These are phyloP conservation scores for Oriolus oriolus DNA, from an alignment of 2,113 vertebrate species.

Conservation along the genomic window DNA sequence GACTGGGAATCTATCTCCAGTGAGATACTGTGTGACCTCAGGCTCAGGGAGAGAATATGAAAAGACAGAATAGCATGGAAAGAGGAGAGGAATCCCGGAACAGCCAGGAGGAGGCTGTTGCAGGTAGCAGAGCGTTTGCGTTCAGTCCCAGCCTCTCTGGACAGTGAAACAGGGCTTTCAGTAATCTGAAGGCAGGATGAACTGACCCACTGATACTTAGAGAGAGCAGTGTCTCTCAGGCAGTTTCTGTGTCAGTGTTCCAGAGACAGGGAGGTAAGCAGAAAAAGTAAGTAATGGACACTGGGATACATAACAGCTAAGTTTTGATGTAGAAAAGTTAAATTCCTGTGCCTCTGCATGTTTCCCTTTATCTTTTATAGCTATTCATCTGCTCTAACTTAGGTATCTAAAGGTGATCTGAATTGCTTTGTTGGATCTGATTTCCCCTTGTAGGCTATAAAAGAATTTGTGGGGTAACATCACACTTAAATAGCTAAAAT, in stretches of 20 bases:
- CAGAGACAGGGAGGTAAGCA: not conserved
- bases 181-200: not conserved
- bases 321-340: not conserved
- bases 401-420: not conserved
- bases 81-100: not conserved
- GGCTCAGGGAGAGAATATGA: not conserved
- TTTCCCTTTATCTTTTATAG: not conserved
- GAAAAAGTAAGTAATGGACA: not conserved
- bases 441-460: not conserved
- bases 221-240: not conserved
- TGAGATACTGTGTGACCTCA: not conserved
- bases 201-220: not conserved
- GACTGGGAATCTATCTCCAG: not conserved
- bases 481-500: not conserved
- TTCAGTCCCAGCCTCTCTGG: not conserved
- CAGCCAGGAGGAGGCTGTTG: accelerated
- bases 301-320: not conserved
- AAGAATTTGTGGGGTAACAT: not conserved
- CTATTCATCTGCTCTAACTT: not conserved
- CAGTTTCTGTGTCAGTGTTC: not conserved
- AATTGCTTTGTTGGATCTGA: not conserved
- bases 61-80: not conserved
- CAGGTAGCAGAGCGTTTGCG: accelerated
- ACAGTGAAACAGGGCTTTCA: not conserved
- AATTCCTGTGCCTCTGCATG: not conserved